These are phyloP conservation scores for Amiota communis DNA, from an alignment of 2,888 invertebrate species.

Conservation along the genomic window DNA sequence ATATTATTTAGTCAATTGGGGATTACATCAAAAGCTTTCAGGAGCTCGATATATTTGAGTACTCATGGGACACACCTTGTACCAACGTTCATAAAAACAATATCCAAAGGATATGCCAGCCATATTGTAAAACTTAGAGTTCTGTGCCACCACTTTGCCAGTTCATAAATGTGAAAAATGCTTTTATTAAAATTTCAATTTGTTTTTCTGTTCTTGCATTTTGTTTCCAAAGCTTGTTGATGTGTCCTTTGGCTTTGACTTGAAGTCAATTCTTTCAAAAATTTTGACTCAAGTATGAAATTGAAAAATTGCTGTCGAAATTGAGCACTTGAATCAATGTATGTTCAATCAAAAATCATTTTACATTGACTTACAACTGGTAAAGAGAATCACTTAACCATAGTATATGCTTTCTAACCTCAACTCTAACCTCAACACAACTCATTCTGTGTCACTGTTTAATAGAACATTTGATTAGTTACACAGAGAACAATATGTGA, in stretches of 20 bases:
- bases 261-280: background rate
- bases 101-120: constrained; percentile 7
- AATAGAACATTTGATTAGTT: too few relatives aligned
- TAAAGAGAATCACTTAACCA: too few relatives aligned
- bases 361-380: too few relatives aligned
- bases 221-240: background rate
- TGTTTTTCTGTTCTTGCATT: background rate
- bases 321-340: constrained; percentile 19
- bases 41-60: too few relatives aligned
- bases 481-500: too few relatives aligned
- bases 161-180: constrained; percentile 6
- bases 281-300: background rate
- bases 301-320: constrained; percentile 34
- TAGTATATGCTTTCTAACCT: background rate
- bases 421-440: background rate
- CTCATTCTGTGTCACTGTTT: background rate
- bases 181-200: constrained; percentile 12
- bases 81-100: background rate
- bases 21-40: too few relatives aligned
- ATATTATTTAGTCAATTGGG: too few relatives aligned
- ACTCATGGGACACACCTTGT: background rate
- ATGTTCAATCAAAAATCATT: constrained; percentile 21
- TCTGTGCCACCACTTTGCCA: constrained; percentile 1
- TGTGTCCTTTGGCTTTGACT: background rate
- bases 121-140: background rate